Evolutionary conservation across 2,888 invertebrate genomes (phyloP), one percentile per base, ranked within the genome.

Genomic region (Chrysina gloriosa): DNA sequence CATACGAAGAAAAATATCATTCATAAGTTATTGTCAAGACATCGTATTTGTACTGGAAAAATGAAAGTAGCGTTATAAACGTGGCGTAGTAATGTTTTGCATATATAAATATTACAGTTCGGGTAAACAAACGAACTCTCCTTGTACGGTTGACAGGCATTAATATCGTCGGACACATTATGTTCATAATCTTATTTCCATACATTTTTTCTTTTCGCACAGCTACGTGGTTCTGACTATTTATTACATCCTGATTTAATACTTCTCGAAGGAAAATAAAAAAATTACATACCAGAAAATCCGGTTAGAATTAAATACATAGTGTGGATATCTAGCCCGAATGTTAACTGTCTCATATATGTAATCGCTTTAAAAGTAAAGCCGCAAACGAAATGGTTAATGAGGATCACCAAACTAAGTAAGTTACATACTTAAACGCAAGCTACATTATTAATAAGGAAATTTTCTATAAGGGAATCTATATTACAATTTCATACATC

Each of bases 41-140:
- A 77, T 75, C 77, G 77, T 78, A 79, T 79, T 78, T 77, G 79
- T 77, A 78, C 78, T 78, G 80, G 79, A 81, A 81, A n/a, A 81
- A 81, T 81, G 80, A 81, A 81, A 80, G 79, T 80, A 79, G 77
- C 54, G 69, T 80, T 80, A 81, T 79, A 80, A 81, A 81, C 80
- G 79, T 76, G 75, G 75, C 76, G 78, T 77, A 78, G 80, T 80
- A 79, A 78, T 77, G 79, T 80, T 81, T 79, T 81, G 80, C 81
- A 81, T 81, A 80, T 80, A 81, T 81, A 80, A 81, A 81, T 81
- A 80, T 80, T 79, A 77, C 77, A 78, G 78, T 77, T 76, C 68
- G 71, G 75, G 77, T 76, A 77, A 79, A 75, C 75, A 74, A 74
- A 76, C 75, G 78, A 79, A 78, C 78, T 78, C 77, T 77, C 78